These are phyloP conservation scores for Aphrophora alni DNA, from an alignment of 2,888 invertebrate species.

Conservation along the genomic window DNA sequence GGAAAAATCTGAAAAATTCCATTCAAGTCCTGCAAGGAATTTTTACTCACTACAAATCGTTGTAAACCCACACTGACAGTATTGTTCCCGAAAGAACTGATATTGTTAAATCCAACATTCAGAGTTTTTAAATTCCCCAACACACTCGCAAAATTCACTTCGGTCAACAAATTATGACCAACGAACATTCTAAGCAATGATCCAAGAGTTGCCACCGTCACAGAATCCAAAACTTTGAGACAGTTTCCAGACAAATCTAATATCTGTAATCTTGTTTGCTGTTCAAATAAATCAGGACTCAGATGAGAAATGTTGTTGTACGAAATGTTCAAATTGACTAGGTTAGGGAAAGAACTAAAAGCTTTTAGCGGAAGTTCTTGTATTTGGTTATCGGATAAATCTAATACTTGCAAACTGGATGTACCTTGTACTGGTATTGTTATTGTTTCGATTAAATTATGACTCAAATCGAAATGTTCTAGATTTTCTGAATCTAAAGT, in stretches of 20 bases:
- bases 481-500: conserved; percentile 7
- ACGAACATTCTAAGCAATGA: conserved; percentile 2
- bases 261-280: conserved; percentile 9
- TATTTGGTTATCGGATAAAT: conserved; percentile 29
- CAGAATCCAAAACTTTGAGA: conserved; percentile 1
- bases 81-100: not conserved
- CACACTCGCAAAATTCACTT: conserved; percentile 15
- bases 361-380: conserved; percentile 27
- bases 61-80: not conserved
- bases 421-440: not conserved
- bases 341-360: conserved; percentile 28
- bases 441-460: conserved; percentile 18
- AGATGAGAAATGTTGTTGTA: conserved; percentile 19
- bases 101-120: conserved; percentile 8
- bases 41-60: conserved; percentile 16
- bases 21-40: no score
- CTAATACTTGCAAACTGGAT: conserved; percentile 16
- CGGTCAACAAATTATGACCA: conserved; percentile 6
- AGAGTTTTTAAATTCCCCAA: not conserved
- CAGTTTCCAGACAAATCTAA: conserved; percentile 35
- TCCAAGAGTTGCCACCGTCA: not conserved
- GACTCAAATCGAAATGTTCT: conserved; percentile 6
- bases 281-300: conserved; percentile 28
- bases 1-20: no score
- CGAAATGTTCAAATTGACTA: conserved; percentile 27